Evolutionary conservation across 1,140 invertebrate species (phyloP), one percentile per base, ranked within the genome.

Genomic region (Penaeus chinensis): DNA sequence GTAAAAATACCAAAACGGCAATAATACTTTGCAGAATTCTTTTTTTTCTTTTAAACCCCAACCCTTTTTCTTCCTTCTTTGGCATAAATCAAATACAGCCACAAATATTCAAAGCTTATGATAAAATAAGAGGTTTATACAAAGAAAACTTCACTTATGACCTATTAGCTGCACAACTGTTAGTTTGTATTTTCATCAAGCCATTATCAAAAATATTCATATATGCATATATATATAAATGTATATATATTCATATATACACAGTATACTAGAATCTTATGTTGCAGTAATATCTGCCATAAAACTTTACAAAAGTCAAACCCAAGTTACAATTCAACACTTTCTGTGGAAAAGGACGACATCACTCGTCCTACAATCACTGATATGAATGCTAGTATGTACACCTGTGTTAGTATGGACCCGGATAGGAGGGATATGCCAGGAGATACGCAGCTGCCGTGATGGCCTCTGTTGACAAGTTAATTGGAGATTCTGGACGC

Each of bases 401-500:
- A 83, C 20, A 24, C 24, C 24, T 76, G 10, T 71, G 32, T 32
- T 85, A 81, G 42, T 86, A 86, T 24, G 84, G 77, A 65, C 84
- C 84, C 54, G 81, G 81, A 32, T 88, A 88, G 11, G 87, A 80
- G 24, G 82, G 87, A 65, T 88, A 84, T 32, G 87, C 87, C 74
- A 88, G 37, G 62, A 88, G 87, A 61, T 88, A 88, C 19, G 87
- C 87, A 62, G 87, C 87, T 60, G 81, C 82, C 8, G 87, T 84
- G 76, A 88, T 88, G 47, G 81, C 82, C 27, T 88, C 87, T 8
- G 87, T 84, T 37, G 87, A 84, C 42, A 88, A 42, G 63, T 88
- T 88, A 20, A 88, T 88, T 1, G 87, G 87, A 60, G 87, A 88
- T n/a, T 88, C 87, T 32, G 87, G 82, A 0, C 82, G 77, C 8